Evolutionary conservation across 2,797 vertebrate species (phyloP).

Genomic region (Sebastes nivosus): DNA sequence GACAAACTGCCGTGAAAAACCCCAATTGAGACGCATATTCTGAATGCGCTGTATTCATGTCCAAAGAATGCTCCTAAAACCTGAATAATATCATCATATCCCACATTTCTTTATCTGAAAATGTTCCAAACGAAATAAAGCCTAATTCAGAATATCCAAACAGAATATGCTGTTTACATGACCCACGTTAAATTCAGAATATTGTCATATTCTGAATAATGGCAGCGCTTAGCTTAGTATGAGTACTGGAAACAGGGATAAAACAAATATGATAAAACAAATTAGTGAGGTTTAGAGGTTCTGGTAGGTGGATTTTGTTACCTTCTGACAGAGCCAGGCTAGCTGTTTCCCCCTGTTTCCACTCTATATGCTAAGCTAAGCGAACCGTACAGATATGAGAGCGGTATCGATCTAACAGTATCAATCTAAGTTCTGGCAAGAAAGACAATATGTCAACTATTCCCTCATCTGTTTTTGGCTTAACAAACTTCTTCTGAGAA

Average conservation of each 20-base stretch:
- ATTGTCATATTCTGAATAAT: no score
- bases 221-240: fast-evolving
- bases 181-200: no score
- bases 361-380: background rate
- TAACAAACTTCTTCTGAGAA: background rate
- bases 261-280: background rate
- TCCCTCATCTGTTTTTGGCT: background rate
- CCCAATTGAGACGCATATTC: no score
- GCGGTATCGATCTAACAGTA: background rate
- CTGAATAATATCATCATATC: no score
- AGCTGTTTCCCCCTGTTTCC: background rate
- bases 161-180: no score
- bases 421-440: no score
- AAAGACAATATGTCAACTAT: background rate
- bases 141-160: no score
- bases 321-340: background rate
- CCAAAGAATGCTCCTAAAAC: no score
- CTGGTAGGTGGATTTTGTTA: background rate
- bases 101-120: no score
- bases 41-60: no score
- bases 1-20: fast-evolving
- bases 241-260: background rate
- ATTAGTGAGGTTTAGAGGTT: background rate
- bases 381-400: background rate
- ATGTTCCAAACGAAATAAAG: fast-evolving